A percentile compares a stretch with the other conserved stretches of the same genome.
Conservation (phyloP, 1,140 invertebrate genomes). For the Wasmannia auropunctata region DNA sequence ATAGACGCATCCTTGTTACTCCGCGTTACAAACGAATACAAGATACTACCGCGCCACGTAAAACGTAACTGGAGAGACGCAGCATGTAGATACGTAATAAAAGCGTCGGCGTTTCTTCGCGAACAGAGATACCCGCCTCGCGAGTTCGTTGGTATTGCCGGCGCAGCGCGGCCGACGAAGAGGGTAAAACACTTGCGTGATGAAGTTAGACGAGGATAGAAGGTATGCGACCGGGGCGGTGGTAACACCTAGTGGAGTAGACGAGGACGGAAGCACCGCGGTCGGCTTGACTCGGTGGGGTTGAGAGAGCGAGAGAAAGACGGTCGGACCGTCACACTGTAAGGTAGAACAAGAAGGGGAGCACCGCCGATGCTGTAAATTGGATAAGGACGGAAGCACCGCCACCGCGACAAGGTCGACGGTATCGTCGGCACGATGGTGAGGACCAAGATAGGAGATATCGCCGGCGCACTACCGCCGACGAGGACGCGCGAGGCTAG, state of each 20-base stretch:
- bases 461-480: not conserved
- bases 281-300: not conserved
- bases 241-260: slow-evolving; percentile 5
- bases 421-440: not conserved
- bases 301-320: too few relatives aligned
- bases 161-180: not conserved
- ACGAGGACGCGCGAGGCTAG: slow-evolving; percentile 7
- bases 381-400: not conserved
- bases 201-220: not conserved
- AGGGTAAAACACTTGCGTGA: not conserved
- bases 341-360: slow-evolving; percentile 14
- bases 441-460: not conserved
- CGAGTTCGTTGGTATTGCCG: not conserved
- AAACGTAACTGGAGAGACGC: slow-evolving; percentile 2
- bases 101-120: slow-evolving; percentile 15
- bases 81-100: slow-evolving; percentile 15
- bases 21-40: slow-evolving; percentile 1
- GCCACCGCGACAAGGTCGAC: slow-evolving; percentile 17
- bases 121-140: not conserved
- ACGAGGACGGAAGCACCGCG: not conserved
- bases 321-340: not conserved
- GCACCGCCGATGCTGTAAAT: not conserved
- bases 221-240: not conserved
- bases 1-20: not conserved
- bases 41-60: not conserved